These are phyloP conservation scores for Limonius californicus DNA, from an alignment of 1,140 invertebrate species.

Conservation along the genomic window DNA sequence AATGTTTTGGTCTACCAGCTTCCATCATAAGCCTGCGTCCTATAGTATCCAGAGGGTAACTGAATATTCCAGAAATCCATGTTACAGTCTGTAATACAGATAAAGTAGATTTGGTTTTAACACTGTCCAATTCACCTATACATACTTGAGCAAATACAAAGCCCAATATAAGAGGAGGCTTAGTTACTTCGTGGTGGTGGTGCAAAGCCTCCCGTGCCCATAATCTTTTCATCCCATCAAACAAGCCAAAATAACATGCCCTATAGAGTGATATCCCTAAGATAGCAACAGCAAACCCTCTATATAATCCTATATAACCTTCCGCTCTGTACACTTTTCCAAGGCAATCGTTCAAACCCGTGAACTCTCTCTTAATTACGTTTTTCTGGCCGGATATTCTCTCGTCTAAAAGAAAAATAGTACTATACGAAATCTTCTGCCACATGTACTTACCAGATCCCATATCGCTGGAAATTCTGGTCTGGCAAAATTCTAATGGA, in stretches of 20 bases:
- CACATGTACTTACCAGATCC: conserved; percentile 2
- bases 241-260: conserved; percentile 17
- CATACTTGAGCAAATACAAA: too few species aligned
- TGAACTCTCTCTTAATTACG: conserved; percentile 15
- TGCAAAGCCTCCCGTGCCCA: too few species aligned
- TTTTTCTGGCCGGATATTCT: too few species aligned
- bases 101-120: too few species aligned
- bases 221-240: neutral
- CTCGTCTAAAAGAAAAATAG: too few species aligned
- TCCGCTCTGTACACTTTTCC: neutral
- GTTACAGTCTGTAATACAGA: conserved; percentile 5
- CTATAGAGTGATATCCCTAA: conserved; percentile 15
- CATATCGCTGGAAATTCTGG: conserved; percentile 10
- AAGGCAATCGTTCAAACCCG: conserved; percentile 10
- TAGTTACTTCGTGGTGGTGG: too few species aligned
- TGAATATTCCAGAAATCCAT: conserved; percentile 3
- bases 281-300: conserved; percentile 6
- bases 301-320: conserved; percentile 8
- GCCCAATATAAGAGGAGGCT: too few species aligned
- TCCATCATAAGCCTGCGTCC: conserved; percentile 17
- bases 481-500: conserved; percentile 20
- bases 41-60: conserved; percentile 20
- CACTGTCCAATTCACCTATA: neutral
- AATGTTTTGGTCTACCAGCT: neutral
- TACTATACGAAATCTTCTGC: too few species aligned